Evolutionary conservation across 1,140 invertebrate genomes (phyloP).

Genomic region (Pseudomyrmex gracilis): DNA sequence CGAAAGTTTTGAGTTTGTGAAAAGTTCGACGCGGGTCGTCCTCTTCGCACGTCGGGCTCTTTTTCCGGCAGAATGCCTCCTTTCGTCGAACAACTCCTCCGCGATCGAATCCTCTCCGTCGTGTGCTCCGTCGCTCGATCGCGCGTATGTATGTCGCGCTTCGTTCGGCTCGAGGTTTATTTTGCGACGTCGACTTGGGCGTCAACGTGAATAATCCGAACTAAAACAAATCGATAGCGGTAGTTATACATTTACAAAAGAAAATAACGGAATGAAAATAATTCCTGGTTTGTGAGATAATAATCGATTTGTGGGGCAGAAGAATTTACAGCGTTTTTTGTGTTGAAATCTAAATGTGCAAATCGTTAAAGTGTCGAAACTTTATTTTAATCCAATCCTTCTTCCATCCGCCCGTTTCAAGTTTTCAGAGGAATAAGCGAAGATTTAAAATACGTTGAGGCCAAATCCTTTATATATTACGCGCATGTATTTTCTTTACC

Average conservation of each 20-base stretch:
- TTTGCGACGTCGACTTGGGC: not conserved
- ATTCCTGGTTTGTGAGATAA: not conserved
- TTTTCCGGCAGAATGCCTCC: slow-evolving; percentile 50
- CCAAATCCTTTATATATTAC: not conserved
- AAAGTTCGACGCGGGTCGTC: slow-evolving; percentile 65
- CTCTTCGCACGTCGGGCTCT: slow-evolving; percentile 44
- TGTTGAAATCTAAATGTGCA: not conserved
- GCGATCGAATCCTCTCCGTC: slow-evolving; percentile 32
- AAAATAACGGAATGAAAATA: not conserved
- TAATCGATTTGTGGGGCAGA: not conserved
- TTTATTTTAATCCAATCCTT: not conserved
- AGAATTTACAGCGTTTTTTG: not conserved
- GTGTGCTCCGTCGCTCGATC: not conserved
- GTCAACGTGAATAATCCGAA: not conserved
- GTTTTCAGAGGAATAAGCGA: not conserved
- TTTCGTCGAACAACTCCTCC: not conserved
- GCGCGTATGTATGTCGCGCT: not conserved
- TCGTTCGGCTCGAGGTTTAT: slow-evolving; percentile 34
- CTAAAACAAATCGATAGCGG: not conserved
- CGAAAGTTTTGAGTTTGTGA: slow-evolving; percentile 62
- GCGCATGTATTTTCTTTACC: not conserved
- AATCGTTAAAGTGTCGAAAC: not conserved
- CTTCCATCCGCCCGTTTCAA: not conserved
- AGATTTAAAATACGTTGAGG: not conserved
- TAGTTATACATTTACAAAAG: not conserved